Percentiles rank a stretch among this genome's conserved stretches.
These are phyloP conservation scores for Trichopria drosophilae DNA, from an alignment of 2,888 invertebrate genomes.

Conservation along the genomic window DNA sequence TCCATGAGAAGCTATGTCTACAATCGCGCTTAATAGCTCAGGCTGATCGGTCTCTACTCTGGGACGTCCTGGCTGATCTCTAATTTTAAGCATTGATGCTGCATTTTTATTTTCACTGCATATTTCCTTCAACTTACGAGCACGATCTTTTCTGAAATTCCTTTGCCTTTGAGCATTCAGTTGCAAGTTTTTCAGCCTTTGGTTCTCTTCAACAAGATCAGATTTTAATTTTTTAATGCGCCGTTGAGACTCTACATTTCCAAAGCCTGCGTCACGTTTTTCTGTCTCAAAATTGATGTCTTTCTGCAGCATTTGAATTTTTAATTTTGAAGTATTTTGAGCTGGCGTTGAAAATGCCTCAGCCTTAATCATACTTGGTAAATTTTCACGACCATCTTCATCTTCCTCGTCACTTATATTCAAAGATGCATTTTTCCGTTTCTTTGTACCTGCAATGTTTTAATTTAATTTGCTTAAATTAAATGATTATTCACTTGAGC, in stretches of 20 bases:
- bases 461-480: too few species aligned
- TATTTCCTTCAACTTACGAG: not conserved
- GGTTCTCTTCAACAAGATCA: not conserved
- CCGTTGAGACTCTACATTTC: not conserved
- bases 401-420: too few species aligned
- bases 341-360: not conserved
- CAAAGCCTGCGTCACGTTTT: not conserved
- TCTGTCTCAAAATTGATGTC: not conserved
- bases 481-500: too few species aligned
- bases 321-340: not conserved
- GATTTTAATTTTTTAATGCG: not conserved
- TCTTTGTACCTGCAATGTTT: too few species aligned
- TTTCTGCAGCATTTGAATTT: not conserved
- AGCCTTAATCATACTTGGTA: too few species aligned
- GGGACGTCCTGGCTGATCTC: not conserved
- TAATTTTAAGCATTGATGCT: not conserved
- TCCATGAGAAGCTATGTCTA: constrained; percentile 1
- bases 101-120: not conserved
- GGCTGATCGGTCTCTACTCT: not conserved
- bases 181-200: not conserved
- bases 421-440: too few species aligned
- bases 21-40: not conserved
- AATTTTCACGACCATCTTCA: too few species aligned
- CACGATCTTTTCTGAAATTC: not conserved
- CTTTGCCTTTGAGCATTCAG: not conserved